Percentiles rank a stretch among this genome's conserved stretches.
Conservation (phyloP, 2,888 invertebrate species). For the Mermis nigrescens region DNA sequence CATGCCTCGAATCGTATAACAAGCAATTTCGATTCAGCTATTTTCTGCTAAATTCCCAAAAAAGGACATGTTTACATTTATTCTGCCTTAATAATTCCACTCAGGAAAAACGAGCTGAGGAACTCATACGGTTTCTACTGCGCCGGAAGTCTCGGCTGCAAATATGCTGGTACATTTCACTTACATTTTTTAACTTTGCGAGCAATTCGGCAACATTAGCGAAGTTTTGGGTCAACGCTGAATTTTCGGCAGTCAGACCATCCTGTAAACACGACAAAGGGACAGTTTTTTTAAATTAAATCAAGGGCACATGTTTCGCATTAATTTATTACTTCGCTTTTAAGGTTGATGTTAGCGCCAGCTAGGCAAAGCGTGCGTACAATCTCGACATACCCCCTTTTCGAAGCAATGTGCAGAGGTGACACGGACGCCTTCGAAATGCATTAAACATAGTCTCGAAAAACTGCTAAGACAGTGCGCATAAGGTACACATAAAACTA, state of each 20-base stretch:
- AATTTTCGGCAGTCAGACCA: slow-evolving; percentile 53
- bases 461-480: not conserved
- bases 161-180: slow-evolving; percentile 22
- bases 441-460: not conserved
- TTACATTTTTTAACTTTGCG: slow-evolving; percentile 45
- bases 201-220: slow-evolving; percentile 49
- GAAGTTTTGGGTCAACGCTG: slow-evolving; percentile 54
- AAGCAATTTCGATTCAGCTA: too few species aligned
- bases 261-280: slow-evolving; percentile 33
- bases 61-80: too few species aligned
- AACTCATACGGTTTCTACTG: not conserved
- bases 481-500: not conserved
- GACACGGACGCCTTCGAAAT: slow-evolving; percentile 28
- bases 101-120: not conserved
- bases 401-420: slow-evolving; percentile 52
- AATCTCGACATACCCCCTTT: slow-evolving; percentile 50
- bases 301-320: not conserved
- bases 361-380: slow-evolving; percentile 50
- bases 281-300: not conserved
- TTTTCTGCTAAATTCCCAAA: too few species aligned
- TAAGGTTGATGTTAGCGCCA: slow-evolving; percentile 41
- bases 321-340: slow-evolving; percentile 17
- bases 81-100: too few species aligned
- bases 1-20: too few species aligned
- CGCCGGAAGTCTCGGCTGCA: not conserved